A percentile compares a stretch with the other conserved stretches of the same genome.
phyloP scores from a whole-genome alignment of 2,797 vertebrate species.

The Sebastes matsubarae region DNA sequence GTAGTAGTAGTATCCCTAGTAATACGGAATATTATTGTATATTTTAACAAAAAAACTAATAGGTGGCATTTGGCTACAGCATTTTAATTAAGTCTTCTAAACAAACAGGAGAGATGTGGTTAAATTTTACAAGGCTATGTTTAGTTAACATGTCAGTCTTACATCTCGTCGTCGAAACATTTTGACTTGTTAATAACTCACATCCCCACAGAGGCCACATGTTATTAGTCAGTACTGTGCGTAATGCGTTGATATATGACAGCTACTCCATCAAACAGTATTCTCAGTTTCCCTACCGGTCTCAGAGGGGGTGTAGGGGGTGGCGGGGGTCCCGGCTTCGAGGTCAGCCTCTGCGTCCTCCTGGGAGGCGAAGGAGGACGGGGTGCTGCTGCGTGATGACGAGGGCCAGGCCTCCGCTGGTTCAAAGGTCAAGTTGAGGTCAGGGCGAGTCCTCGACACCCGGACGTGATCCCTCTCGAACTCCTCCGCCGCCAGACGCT shows the following conservation, averaged over 20 bases:
- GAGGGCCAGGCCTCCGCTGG: constrained; percentile 79
- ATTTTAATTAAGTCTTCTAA: neutral
- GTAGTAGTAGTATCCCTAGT: neutral
- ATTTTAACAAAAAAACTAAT: neutral
- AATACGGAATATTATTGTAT: neutral
- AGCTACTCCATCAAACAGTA: neutral
- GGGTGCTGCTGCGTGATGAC: constrained; percentile 80
- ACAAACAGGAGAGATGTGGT: neutral
- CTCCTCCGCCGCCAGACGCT: constrained; percentile 91
- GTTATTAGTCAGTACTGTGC: neutral
- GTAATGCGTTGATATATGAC: neutral
- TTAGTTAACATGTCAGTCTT: neutral
- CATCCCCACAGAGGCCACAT: neutral
- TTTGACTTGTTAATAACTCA: neutral
- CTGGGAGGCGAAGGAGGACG: constrained; percentile 79
- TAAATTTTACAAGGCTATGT: neutral
- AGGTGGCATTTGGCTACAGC: neutral
- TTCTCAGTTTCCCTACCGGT: constrained; percentile 55
- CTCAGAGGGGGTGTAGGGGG: constrained; percentile 67
- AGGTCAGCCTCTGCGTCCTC: constrained; percentile 75
- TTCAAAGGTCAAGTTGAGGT: constrained; percentile 85
- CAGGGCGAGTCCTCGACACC: constrained; percentile 77
- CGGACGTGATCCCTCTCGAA: constrained; percentile 88
- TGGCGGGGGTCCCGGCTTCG: constrained; percentile 60
- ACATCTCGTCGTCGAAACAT: neutral